Conservation (phyloP, 2,797 vertebrate genomes). For the Sternarchorhynchus goeldii region DNA sequence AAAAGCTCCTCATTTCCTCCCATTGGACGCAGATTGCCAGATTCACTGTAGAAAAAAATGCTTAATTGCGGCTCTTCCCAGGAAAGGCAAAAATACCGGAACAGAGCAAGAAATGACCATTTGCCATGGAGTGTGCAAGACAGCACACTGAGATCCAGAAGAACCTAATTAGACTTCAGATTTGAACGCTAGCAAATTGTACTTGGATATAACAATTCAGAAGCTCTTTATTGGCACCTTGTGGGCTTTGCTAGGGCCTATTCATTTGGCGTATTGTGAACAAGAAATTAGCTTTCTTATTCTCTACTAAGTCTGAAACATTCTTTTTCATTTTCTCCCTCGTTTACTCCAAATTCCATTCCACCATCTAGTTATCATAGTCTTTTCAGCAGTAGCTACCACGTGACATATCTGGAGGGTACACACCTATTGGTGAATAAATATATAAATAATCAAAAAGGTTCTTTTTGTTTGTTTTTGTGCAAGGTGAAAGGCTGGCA, state of each 20-base stretch:
- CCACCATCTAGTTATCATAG: not conserved
- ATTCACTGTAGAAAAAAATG: slow-evolving; percentile 25
- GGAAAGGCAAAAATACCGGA: slow-evolving; percentile 5
- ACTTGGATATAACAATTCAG: not conserved
- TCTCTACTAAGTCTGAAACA: slow-evolving; percentile 41
- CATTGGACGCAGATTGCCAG: slow-evolving; percentile 16
- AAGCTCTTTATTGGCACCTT: not conserved
- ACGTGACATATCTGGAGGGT: not conserved
- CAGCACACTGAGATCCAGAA: not conserved
- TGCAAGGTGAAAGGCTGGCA: not conserved
- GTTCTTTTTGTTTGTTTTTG: not conserved
- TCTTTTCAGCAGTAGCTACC: not conserved
- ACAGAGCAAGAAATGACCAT: not conserved
- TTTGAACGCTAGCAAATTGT: not conserved
- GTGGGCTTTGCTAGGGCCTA: not conserved
- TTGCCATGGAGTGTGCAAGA: not conserved
- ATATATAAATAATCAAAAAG: not conserved
- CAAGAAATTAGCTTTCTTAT: slow-evolving; percentile 17
- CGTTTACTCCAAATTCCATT: not conserved
- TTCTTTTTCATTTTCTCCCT: slow-evolving; percentile 38
- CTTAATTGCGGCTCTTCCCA: slow-evolving; percentile 17
- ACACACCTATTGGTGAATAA: not conserved
- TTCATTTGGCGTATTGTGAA: not conserved
- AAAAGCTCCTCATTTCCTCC: slow-evolving; percentile 7
- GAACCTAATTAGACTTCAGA: slow-evolving; percentile 22